A percentile compares a stretch with the other conserved stretches of the same genome.
These are phyloP conservation scores for Oryzias woworae DNA, from an alignment of 2,113 vertebrate species.

Conservation along the genomic window DNA sequence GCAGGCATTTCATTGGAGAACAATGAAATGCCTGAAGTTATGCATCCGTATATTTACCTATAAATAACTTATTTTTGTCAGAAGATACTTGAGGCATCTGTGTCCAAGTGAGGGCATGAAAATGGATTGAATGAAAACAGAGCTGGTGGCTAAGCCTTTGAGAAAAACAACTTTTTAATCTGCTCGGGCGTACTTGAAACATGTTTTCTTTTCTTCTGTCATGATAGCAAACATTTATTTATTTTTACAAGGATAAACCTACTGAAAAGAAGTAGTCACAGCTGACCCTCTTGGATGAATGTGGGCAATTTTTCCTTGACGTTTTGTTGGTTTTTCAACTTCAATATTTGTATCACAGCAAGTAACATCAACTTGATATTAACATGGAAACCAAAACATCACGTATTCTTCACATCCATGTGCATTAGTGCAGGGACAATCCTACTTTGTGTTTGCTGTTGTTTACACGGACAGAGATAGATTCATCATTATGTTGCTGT, in stretches of 20 bases:
- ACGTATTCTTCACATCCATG: slow-evolving; percentile 13
- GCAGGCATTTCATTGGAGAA: not conserved
- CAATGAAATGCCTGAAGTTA: not conserved
- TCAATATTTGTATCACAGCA: not conserved
- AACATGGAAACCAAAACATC: not conserved
- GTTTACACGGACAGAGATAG: slow-evolving; percentile 48
- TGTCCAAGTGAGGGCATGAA: not conserved
- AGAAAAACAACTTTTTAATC: too few relatives aligned
- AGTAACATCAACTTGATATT: too few relatives aligned
- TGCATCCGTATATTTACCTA: not conserved
- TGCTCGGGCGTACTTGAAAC: not conserved
- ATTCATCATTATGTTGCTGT: slow-evolving; percentile 27
- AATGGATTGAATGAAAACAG: not conserved
- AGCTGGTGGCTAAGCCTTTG: not conserved
- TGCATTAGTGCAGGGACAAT: slow-evolving; percentile 31
- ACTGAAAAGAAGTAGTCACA: too few relatives aligned
- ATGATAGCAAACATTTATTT: not conserved
- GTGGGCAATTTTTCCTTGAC: not conserved
- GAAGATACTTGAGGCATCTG: not conserved
- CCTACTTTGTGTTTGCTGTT: slow-evolving; percentile 39
- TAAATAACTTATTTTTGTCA: not conserved
- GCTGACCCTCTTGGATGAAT: too few relatives aligned
- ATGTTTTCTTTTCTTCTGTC: not conserved
- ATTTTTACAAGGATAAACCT: not conserved
- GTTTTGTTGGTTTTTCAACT: not conserved